Evolutionary conservation across 2,888 invertebrate genomes (phyloP), one percentile per base, ranked within the genome.

Genomic region (Drosophila neotestacea): DNA sequence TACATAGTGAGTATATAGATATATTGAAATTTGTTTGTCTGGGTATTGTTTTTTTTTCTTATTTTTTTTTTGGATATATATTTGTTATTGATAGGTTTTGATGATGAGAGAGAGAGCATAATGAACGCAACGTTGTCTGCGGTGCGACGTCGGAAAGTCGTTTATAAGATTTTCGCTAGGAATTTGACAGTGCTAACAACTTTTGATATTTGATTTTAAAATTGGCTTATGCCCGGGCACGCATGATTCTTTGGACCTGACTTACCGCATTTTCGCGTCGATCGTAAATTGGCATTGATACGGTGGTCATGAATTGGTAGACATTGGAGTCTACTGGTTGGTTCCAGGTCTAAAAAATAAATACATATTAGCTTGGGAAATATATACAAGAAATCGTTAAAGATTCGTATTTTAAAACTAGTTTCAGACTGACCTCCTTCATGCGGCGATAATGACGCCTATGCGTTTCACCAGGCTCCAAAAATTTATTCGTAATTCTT

Each of bases 251-350:
- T 4, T 39, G 28, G 22, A 34, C 41, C 62, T 36, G 36, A 89
- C 96, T 94, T 94, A 97, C 97, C 94, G 96, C 96, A 92, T 96
- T 96, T 80, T 96, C 95, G 50, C 96, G 95, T 81, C 95, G 95
- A 93, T 98, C 97, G 92, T 97, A 98, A 39, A 98, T 98, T 6
- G 98, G 98, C 94, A 97, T 96, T 63, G 98, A 97, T 13, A 98
- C 97, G 6, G 98, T 97, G 11, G 97, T 98, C 96, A 98, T 97
- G 91, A 98, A 94, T 83, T 96, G 95, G 91, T 97, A 97, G 65
- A 94, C 90, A 52, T 91, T 87, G 2, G 92, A 93, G 79, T 95
- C 95, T 13, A 90, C 77, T 0, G 92, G 92, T 79, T 92, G 93
- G 58, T 91, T 86, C 90, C 92, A 92, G 39, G 91, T 90, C 92